Percentiles rank a stretch among this genome's conserved stretches.
phyloP scores from a whole-genome alignment of 2,888 invertebrate genomes.

The Corythucha ciliata region DNA sequence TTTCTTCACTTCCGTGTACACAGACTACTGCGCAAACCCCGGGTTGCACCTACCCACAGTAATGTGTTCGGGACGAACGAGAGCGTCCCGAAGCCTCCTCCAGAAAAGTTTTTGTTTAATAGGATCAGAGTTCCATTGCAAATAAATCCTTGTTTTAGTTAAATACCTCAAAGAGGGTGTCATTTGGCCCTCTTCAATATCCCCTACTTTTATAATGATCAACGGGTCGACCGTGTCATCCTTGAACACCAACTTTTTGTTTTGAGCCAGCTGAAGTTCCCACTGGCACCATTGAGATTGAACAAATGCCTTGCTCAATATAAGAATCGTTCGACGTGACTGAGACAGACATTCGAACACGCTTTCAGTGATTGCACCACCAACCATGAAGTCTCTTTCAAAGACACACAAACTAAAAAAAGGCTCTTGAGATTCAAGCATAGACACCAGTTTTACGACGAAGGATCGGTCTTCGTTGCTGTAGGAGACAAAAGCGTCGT shows the following conservation, averaged over 20 bases:
- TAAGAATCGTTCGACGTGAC: slow-evolving; percentile 54
- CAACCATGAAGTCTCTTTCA: slow-evolving; percentile 58
- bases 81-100: slow-evolving; percentile 35
- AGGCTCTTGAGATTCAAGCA: slow-evolving; percentile 52
- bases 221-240: slow-evolving; percentile 50
- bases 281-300: slow-evolving; percentile 63
- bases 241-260: slow-evolving; percentile 52
- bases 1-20: no score
- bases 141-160: slow-evolving; percentile 54
- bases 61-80: no score
- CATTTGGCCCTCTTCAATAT: slow-evolving; percentile 48
- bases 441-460: slow-evolving; percentile 50
- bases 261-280: slow-evolving; percentile 59
- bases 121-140: slow-evolving; percentile 50
- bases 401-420: slow-evolving; percentile 57
- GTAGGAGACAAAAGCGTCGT: slow-evolving; percentile 50
- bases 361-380: slow-evolving; percentile 55
- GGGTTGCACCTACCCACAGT: no score
- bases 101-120: slow-evolving; percentile 38
- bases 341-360: slow-evolving; percentile 54
- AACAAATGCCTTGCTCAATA: slow-evolving; percentile 58
- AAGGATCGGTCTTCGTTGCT: slow-evolving; percentile 53
- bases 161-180: slow-evolving; percentile 53
- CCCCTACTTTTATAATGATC: slow-evolving; percentile 53
- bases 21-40: no score